Conservation (phyloP, 1,140 invertebrate species). For the Pseudomyrmex gracilis region DNA sequence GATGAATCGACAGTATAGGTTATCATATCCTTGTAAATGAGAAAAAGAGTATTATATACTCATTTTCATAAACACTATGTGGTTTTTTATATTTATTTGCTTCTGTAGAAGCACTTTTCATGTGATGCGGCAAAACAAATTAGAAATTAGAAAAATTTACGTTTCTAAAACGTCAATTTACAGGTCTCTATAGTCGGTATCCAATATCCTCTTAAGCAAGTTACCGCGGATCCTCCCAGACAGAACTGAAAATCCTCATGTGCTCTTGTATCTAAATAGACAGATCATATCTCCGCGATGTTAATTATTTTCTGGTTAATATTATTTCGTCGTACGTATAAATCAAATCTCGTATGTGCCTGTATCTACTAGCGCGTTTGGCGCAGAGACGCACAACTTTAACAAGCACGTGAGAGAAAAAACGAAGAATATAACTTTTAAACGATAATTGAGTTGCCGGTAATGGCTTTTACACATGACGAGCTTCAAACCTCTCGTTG, state of each 20-base stretch:
- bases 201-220: too few species aligned
- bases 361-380: slow-evolving; percentile 4
- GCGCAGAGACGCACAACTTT: slow-evolving; percentile 30
- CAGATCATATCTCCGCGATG: slow-evolving; percentile 42
- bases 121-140: too few species aligned
- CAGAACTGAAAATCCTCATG: background rate
- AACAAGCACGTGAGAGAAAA: slow-evolving; percentile 31
- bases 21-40: too few species aligned
- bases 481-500: slow-evolving; percentile 27
- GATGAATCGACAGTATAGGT: too few species aligned
- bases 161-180: too few species aligned
- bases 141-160: too few species aligned
- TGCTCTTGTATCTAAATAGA: background rate
- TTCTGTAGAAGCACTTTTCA: too few species aligned
- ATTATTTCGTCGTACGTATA: slow-evolving; percentile 36
- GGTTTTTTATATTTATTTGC: too few species aligned
- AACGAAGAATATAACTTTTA: background rate
- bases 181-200: too few species aligned
- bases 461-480: slow-evolving; percentile 56
- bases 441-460: slow-evolving; percentile 67
- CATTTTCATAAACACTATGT: too few species aligned
- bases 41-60: too few species aligned
- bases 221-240: slow-evolving; percentile 31
- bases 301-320: slow-evolving; percentile 56
- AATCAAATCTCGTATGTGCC: slow-evolving; percentile 53